These are phyloP conservation scores for Callionymus lyra DNA, from an alignment of 2,113 vertebrate genomes.

Conservation along the genomic window DNA sequence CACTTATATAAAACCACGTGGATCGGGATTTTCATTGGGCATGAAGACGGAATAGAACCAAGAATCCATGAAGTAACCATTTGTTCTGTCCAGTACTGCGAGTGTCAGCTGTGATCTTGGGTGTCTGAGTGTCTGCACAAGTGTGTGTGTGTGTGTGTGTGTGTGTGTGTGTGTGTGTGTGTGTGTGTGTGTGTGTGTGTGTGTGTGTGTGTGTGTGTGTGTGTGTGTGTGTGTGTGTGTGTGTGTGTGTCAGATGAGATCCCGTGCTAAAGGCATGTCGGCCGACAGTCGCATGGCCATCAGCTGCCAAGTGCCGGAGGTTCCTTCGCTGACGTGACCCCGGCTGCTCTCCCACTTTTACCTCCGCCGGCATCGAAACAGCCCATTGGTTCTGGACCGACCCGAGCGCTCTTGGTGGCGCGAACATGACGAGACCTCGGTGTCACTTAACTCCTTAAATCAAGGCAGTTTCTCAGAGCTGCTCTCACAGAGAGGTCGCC, in stretches of 20 bases:
- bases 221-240: slow-evolving; percentile 1
- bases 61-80: background rate
- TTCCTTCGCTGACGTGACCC: slow-evolving; percentile 48
- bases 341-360: slow-evolving; percentile 21
- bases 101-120: background rate
- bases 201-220: slow-evolving; percentile 7
- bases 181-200: slow-evolving; percentile 1
- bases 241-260: slow-evolving; percentile 62
- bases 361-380: slow-evolving; percentile 9
- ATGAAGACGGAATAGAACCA: too few species aligned
- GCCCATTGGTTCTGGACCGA: too few species aligned
- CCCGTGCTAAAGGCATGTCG: slow-evolving; percentile 66
- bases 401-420: too few species aligned
- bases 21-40: too few species aligned
- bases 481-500: slow-evolving; percentile 50
- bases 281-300: slow-evolving; percentile 41
- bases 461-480: too few species aligned
- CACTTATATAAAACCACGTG: too few species aligned
- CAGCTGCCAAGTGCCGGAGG: slow-evolving; percentile 63
- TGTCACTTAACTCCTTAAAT: too few species aligned
- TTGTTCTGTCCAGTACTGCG: slow-evolving; percentile 1
- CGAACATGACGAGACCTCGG: too few species aligned
- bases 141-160: slow-evolving; percentile 25
- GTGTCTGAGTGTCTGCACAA: slow-evolving; percentile 5
- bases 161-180: slow-evolving; percentile 33